Percentiles rank a stretch among this genome's conserved stretches.
phyloP scores from a whole-genome alignment of 2,888 invertebrate species.

The Archips crataeganus region DNA sequence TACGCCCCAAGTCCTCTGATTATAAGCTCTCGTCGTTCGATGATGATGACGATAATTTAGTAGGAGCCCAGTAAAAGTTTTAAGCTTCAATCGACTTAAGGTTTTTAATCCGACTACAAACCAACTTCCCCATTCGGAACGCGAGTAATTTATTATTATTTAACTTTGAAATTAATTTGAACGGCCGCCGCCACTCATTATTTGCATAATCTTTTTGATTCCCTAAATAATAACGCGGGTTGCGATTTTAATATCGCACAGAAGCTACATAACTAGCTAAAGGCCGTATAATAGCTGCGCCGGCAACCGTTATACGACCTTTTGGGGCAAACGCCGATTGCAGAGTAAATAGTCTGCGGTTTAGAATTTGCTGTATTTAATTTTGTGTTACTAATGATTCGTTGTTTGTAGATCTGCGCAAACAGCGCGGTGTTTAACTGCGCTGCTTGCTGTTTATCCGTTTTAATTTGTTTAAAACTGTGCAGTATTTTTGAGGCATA shows the following conservation, averaged over 20 bases:
- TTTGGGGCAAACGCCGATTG: background rate
- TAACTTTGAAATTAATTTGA: conserved; percentile 52
- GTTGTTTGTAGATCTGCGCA: conserved; percentile 30
- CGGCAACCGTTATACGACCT: conserved; percentile 18
- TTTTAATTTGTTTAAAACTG: background rate
- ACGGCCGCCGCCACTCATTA: conserved; percentile 52
- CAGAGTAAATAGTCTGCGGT: conserved; percentile 32
- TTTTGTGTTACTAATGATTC: conserved; percentile 37
- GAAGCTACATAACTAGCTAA: conserved; percentile 4
- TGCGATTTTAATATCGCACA: conserved; percentile 54
- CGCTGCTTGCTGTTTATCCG: background rate
- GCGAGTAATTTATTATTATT: conserved; percentile 53
- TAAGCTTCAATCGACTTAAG: background rate
- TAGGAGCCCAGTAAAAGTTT: background rate
- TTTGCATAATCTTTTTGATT: conserved; percentile 70
- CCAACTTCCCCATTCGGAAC: conserved; percentile 8
- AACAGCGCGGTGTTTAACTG: conserved; percentile 10
- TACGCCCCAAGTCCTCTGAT: no score
- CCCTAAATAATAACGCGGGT: conserved; percentile 62
- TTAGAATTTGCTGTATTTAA: conserved; percentile 38
- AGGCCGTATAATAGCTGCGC: conserved; percentile 20
- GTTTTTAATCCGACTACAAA: background rate
- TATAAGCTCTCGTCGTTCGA: no score
- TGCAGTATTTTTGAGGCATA: background rate
- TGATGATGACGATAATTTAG: no score